These are phyloP conservation scores for Phymastichus coffea DNA, from an alignment of 1,140 invertebrate species.

Conservation along the genomic window DNA sequence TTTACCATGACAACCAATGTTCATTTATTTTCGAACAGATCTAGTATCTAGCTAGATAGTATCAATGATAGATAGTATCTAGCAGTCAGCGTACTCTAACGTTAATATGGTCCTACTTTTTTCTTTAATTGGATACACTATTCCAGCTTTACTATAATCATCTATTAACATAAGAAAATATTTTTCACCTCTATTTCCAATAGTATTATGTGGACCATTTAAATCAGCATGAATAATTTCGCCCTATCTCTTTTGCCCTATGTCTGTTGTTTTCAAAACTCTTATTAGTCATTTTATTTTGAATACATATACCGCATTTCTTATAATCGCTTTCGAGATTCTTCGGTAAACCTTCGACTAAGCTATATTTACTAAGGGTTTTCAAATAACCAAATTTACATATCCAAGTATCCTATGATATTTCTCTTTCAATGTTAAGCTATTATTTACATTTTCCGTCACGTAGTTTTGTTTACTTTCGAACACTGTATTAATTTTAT, in stretches of 20 bases:
- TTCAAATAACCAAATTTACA: conserved; percentile 10
- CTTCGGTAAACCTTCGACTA: not conserved
- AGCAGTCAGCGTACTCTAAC: no score
- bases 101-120: no score
- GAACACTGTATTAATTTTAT: conserved; percentile 7
- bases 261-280: conserved; percentile 1
- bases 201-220: not conserved
- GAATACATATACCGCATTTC: not conserved
- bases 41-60: no score
- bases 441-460: not conserved
- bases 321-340: not conserved
- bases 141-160: conserved; percentile 4
- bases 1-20: no score
- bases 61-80: no score
- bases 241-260: not conserved
- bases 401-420: not conserved
- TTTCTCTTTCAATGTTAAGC: conserved; percentile 7
- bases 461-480: not conserved
- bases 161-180: conserved; percentile 2
- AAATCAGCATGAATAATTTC: conserved; percentile 8
- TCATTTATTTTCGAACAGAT: no score
- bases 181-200: not conserved
- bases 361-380: not conserved
- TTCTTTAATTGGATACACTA: not conserved
- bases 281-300: conserved; percentile 7